Evolutionary conservation across 2,797 vertebrate species (phyloP).

Genomic region (Rhincodon typus): DNA sequence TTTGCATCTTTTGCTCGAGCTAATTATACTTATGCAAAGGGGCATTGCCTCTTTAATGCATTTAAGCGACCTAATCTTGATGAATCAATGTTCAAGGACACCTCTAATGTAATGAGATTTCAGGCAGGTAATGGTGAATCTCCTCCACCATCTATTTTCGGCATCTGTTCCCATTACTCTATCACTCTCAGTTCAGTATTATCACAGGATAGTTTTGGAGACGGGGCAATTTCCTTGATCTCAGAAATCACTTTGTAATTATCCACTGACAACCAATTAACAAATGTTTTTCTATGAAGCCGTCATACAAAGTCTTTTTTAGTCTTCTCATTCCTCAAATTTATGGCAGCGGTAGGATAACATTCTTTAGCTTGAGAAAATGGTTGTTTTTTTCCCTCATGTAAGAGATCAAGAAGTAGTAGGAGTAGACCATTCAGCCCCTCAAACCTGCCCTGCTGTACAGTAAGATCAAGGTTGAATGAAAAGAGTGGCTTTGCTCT

Average conservation of each 20-base stretch:
- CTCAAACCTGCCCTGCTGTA: too few species aligned
- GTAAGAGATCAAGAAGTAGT: background rate
- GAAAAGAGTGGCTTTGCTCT: too few species aligned
- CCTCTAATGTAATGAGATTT: background rate
- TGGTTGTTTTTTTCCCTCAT: background rate
- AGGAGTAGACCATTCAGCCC: too few species aligned
- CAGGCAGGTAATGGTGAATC: background rate
- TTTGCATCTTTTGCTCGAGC: background rate
- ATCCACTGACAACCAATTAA: slow-evolving; percentile 14
- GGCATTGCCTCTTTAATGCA: background rate
- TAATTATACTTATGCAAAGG: background rate
- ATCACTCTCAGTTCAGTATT: background rate
- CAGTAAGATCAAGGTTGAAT: too few species aligned
- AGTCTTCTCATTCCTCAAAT: background rate
- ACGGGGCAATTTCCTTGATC: background rate
- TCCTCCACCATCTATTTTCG: slow-evolving; percentile 9
- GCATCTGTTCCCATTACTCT: background rate
- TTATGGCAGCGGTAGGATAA: background rate
- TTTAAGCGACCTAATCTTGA: background rate
- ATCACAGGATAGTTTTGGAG: background rate
- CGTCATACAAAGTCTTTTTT: background rate
- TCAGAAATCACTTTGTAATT: slow-evolving; percentile 11
- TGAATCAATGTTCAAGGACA: slow-evolving; percentile 9
- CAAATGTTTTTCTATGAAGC: background rate
- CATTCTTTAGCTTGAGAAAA: background rate